Evolutionary conservation across 2,888 invertebrate genomes (phyloP).

Genomic region (Stenodera caucasica): DNA sequence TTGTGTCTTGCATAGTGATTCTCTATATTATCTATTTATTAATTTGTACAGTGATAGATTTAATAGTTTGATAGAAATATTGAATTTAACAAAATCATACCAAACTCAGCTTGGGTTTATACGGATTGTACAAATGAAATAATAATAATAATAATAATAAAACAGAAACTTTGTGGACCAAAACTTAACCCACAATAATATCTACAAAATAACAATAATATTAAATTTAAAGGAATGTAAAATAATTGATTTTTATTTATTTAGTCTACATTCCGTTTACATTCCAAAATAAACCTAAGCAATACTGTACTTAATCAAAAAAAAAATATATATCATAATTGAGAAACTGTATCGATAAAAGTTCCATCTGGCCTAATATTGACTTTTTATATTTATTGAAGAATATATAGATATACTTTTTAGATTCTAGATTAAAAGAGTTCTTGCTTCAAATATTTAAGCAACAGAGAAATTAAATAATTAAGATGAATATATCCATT

Average conservation of each 20-base stretch:
- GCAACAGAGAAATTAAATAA: background rate
- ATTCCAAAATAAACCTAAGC: constrained; percentile 47
- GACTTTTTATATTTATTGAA: constrained; percentile 37
- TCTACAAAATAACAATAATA: constrained; percentile 26
- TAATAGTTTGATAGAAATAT: constrained; percentile 31
- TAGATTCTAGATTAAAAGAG: background rate
- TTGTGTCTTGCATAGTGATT: constrained; percentile 50
- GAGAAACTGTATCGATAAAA: constrained; percentile 14
- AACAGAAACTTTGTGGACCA: constrained; percentile 31
- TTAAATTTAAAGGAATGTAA: constrained; percentile 12
- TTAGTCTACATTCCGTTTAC: constrained; percentile 45
- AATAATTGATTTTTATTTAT: constrained; percentile 12
- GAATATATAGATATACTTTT: background rate
- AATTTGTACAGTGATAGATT: constrained; percentile 49
- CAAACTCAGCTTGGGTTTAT: constrained; percentile 43
- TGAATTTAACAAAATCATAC: constrained; percentile 24
- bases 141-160: too few relatives aligned
- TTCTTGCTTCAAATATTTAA: background rate
- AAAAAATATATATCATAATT: constrained; percentile 20
- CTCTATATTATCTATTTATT: constrained; percentile 49
- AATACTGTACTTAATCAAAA: constrained; percentile 45
- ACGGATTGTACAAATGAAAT: constrained; percentile 37
- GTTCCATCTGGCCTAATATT: constrained; percentile 43
- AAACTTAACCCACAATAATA: constrained; percentile 29
- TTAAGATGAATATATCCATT: background rate